Evolutionary conservation across 2,888 invertebrate species (phyloP).

Genomic region (Aphidoletes aphidimyza): DNA sequence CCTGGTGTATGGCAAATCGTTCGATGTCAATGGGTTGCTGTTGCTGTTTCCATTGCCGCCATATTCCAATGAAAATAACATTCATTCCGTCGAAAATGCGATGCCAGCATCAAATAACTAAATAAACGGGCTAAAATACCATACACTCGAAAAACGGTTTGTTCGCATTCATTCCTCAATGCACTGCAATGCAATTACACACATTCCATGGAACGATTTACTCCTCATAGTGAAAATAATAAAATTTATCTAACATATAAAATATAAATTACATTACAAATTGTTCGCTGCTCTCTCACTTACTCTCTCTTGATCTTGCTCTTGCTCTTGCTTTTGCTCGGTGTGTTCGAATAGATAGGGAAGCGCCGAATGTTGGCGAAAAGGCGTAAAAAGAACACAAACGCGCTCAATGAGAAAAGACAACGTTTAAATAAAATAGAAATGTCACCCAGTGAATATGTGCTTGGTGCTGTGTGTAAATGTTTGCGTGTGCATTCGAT

Average conservation of each 20-base stretch:
- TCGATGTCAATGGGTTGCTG: too few relatives aligned
- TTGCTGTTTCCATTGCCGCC: not conserved
- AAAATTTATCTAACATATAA: constrained; percentile 51
- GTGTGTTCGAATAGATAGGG: too few relatives aligned
- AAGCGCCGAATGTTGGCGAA: not conserved
- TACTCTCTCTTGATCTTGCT: too few relatives aligned
- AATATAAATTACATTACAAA: constrained; percentile 51
- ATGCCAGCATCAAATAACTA: too few relatives aligned
- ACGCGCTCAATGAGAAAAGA: not conserved
- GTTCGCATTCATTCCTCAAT: not conserved
- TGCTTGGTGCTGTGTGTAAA: too few relatives aligned
- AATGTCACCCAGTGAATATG: not conserved
- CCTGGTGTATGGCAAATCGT: too few relatives aligned
- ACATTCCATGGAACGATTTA: constrained; percentile 43
- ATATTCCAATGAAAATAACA: not conserved
- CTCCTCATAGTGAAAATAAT: constrained; percentile 49
- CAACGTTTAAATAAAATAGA: not conserved
- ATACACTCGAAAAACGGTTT: too few relatives aligned
- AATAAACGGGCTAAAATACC: too few relatives aligned
- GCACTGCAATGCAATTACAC: constrained; percentile 43
- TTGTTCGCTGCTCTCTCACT: not conserved
- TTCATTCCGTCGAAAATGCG: too few relatives aligned
- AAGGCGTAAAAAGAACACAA: not conserved
- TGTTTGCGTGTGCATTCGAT: not conserved
- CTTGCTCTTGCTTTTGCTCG: too few relatives aligned